Conservation (phyloP, 2,888 invertebrate species). For the Drosophila paramelanica region DNA sequence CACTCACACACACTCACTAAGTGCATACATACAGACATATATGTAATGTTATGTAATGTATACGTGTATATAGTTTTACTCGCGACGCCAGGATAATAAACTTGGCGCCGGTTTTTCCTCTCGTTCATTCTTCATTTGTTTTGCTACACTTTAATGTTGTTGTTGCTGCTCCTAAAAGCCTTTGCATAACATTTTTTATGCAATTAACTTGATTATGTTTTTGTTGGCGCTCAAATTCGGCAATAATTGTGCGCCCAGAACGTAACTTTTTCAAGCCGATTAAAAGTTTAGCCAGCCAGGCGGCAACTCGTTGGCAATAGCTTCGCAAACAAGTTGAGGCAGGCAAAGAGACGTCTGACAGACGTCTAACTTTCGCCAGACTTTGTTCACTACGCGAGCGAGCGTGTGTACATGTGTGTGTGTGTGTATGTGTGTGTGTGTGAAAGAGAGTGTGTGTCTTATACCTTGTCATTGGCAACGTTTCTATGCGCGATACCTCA, state of each 20-base stretch:
- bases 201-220: conserved; percentile 80
- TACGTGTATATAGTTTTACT: conserved; percentile 9
- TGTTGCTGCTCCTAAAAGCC: conserved; percentile 27
- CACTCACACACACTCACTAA: conserved; percentile 9
- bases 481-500: conserved; percentile 28
- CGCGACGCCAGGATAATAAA: conserved; percentile 65
- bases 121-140: conserved; percentile 15
- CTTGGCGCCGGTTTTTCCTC: conserved; percentile 64
- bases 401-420: conserved; percentile 9
- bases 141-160: conserved; percentile 20
- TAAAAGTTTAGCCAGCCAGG: conserved; percentile 64
- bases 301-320: conserved; percentile 40
- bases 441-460: background rate
- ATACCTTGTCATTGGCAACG: conserved; percentile 43
- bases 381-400: conserved; percentile 47
- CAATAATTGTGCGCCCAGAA: conserved; percentile 60
- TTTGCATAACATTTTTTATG: conserved; percentile 61
- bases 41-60: background rate
- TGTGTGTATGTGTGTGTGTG: conserved; percentile 8
- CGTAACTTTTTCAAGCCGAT: conserved; percentile 61
- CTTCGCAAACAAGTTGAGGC: conserved; percentile 57
- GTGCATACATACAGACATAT: background rate
- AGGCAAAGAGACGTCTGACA: conserved; percentile 57
- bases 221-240: conserved; percentile 65
- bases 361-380: conserved; percentile 71